Conservation (phyloP, 2,113 vertebrate genomes). For the Lates calcarifer region DNA sequence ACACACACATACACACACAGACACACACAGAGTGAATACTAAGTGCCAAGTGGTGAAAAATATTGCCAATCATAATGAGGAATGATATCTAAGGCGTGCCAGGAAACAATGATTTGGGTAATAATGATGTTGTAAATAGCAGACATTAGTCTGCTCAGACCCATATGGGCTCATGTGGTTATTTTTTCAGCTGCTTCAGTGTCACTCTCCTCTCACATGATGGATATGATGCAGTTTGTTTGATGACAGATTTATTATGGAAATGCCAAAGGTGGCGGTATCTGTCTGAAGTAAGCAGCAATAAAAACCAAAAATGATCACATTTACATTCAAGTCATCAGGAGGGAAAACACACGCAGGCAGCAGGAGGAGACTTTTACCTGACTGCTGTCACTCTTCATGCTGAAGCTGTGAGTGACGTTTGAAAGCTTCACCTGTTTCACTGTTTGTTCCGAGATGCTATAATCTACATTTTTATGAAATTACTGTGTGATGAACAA, state of each 20-base stretch:
- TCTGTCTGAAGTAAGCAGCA: constrained; percentile 19
- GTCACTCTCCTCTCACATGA: constrained; percentile 46
- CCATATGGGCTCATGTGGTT: constrained; percentile 37
- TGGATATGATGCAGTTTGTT: constrained; percentile 42
- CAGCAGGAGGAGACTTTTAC: neutral
- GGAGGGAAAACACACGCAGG: neutral
- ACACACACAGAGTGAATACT: constrained; percentile 58
- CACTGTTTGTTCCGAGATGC: too few species aligned
- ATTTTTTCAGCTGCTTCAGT: constrained; percentile 27
- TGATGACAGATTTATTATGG: constrained; percentile 47
- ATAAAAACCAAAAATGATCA: constrained; percentile 18
- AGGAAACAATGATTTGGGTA: constrained; percentile 68
- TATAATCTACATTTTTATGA: too few species aligned
- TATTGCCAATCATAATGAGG: constrained; percentile 76
- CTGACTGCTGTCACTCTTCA: too few species aligned
- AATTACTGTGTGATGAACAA: too few species aligned
- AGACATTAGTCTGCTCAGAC: constrained; percentile 48
- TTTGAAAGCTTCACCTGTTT: too few species aligned
- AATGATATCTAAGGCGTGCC: constrained; percentile 64
- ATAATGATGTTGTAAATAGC: constrained; percentile 73
- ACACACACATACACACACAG: constrained; percentile 60
- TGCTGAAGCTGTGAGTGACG: too few species aligned
- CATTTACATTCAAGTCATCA: constrained; percentile 23
- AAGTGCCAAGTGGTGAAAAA: constrained; percentile 66
- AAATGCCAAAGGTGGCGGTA: constrained; percentile 13